Evolutionary conservation across 2,888 invertebrate genomes (phyloP).

Genomic region (Girardia tigrina): DNA sequence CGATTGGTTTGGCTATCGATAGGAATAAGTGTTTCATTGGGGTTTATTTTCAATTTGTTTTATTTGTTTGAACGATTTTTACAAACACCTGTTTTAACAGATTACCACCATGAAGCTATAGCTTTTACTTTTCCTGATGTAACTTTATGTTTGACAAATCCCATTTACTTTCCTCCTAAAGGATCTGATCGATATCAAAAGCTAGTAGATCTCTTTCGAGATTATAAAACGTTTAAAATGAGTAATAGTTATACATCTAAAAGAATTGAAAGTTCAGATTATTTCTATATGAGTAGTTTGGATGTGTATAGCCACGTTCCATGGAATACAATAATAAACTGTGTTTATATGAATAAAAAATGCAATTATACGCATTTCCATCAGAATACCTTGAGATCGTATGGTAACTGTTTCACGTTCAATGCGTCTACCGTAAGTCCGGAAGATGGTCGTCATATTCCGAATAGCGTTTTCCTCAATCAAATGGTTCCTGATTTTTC

Average conservation of each 20-base stretch:
- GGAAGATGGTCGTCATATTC: not conserved
- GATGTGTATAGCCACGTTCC: constrained; percentile 14
- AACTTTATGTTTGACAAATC: constrained; percentile 34
- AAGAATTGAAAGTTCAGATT: not conserved
- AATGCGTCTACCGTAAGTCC: not conserved
- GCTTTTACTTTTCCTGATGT: constrained; percentile 35
- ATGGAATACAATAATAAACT: constrained; percentile 2
- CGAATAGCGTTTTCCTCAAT: not conserved
- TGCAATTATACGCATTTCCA: not conserved
- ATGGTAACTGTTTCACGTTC: constrained; percentile 28
- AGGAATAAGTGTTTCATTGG: constrained; percentile 25
- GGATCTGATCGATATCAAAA: constrained; percentile 4
- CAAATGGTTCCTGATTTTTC: constrained; percentile 9
- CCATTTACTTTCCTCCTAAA: constrained; percentile 34
- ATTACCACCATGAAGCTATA: constrained; percentile 31
- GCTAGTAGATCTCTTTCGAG: not conserved
- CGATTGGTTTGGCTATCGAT: constrained; percentile 33
- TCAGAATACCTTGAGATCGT: not conserved
- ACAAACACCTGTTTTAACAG: constrained; percentile 31
- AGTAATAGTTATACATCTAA: not conserved
- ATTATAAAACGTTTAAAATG: not conserved
- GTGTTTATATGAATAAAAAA: not conserved
- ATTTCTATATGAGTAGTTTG: constrained; percentile 21
- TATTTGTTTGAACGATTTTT: constrained; percentile 31
- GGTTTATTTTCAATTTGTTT: constrained; percentile 30